A percentile compares a stretch with the other conserved stretches of the same genome.
phyloP scores from a whole-genome alignment of 2,888 invertebrate genomes.

The Bimastos eiseni region DNA sequence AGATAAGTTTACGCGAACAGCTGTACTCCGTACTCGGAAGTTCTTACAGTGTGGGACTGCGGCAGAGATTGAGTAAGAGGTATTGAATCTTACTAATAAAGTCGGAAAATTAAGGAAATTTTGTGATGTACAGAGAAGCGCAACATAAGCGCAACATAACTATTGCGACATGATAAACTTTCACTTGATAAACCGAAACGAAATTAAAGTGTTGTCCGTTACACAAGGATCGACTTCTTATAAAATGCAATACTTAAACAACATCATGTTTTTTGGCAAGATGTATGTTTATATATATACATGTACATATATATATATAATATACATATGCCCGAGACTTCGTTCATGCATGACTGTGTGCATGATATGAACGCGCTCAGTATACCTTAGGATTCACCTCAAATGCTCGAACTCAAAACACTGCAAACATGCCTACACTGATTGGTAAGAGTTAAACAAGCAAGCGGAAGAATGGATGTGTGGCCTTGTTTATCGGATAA shows the following conservation, averaged over 20 bases:
- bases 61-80: not conserved
- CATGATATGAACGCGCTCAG: not conserved
- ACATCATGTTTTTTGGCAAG: not conserved
- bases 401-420: too few species aligned
- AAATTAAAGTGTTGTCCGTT: too few species aligned
- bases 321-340: not conserved
- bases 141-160: too few species aligned
- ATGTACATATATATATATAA: not conserved
- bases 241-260: not conserved
- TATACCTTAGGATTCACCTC: not conserved
- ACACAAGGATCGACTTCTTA: too few species aligned
- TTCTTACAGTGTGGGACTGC: not conserved
- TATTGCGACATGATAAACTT: too few species aligned
- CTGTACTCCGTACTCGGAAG: not conserved
- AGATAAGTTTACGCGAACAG: not conserved
- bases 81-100: not conserved
- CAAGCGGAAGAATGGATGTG: not conserved
- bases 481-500: not conserved
- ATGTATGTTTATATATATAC: not conserved
- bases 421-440: not conserved
- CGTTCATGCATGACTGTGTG: not conserved
- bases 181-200: too few species aligned
- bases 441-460: not conserved
- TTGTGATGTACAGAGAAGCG: too few species aligned
- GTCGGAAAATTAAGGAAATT: not conserved